These are phyloP conservation scores for Abrostola triplasia DNA, from an alignment of 2,888 invertebrate species.

Conservation along the genomic window DNA sequence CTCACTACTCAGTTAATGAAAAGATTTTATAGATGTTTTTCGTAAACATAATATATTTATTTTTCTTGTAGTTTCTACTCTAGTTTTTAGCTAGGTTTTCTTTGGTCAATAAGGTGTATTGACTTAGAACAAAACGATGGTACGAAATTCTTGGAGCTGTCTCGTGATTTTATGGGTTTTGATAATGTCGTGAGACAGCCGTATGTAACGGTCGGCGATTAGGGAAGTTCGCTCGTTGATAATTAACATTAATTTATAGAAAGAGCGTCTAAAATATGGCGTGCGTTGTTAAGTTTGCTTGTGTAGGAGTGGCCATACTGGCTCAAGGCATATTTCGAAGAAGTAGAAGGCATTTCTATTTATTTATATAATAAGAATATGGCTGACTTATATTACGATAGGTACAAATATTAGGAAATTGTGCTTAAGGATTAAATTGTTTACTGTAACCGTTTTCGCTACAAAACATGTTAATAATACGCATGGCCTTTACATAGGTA, in stretches of 20 bases:
- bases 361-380: background rate
- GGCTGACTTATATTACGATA: background rate
- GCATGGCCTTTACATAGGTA: background rate
- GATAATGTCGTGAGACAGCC: too few species aligned
- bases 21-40: background rate
- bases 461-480: too few species aligned
- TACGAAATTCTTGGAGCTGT: too few species aligned
- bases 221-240: background rate
- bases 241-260: background rate
- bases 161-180: too few species aligned
- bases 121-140: too few species aligned
- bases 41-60: background rate
- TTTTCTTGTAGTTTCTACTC: background rate
- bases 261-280: background rate
- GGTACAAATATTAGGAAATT: background rate
- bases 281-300: conserved; percentile 1
- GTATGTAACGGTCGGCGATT: background rate
- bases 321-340: background rate
- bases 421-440: too few species aligned
- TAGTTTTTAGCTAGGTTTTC: background rate
- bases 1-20: conserved; percentile 14
- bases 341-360: background rate
- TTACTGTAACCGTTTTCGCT: too few species aligned
- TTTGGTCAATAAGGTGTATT: too few species aligned
- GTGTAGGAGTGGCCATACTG: background rate